Conservation (phyloP, 2,888 invertebrate genomes). For the Dascillus cervinus region DNA sequence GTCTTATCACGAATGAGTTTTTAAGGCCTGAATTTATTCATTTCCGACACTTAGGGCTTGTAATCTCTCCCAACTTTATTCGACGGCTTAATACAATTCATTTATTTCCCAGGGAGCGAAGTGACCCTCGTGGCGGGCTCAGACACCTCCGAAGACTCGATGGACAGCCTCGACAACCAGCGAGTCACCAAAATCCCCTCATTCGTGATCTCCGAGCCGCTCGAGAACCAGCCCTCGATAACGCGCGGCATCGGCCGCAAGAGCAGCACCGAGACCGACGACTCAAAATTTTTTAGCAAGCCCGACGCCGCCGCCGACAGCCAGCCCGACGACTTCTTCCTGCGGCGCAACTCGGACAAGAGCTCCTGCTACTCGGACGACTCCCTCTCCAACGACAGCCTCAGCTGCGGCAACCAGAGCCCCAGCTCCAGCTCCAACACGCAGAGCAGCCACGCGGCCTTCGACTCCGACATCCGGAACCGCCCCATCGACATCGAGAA, state of each 20-base stretch:
- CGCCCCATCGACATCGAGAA: conserved; percentile 30
- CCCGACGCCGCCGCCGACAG: conserved; percentile 16
- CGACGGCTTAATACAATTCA: not conserved
- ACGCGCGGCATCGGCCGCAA: conserved; percentile 60
- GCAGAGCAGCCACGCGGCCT: conserved; percentile 34
- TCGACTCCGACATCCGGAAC: conserved; percentile 30
- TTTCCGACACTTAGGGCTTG: too few species aligned
- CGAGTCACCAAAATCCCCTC: conserved; percentile 46
- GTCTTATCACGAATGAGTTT: too few species aligned
- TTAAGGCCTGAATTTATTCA: too few species aligned
- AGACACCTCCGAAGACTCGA: conserved; percentile 65
- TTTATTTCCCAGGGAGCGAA: conserved; percentile 63
- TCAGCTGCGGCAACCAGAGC: conserved; percentile 39
- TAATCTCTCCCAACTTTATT: not conserved
- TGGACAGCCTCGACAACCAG: conserved; percentile 59
- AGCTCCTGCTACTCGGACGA: conserved; percentile 66
- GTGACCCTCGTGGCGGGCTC: conserved; percentile 67
- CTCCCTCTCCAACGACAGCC: conserved; percentile 60
- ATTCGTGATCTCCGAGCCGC: conserved; percentile 66
- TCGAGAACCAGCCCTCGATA: conserved; percentile 70
- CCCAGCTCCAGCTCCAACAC: conserved; percentile 41
- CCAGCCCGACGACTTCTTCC: conserved; percentile 41
- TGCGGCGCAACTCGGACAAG: conserved; percentile 60
- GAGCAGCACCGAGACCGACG: conserved; percentile 52
- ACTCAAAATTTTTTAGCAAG: conserved; percentile 21